phyloP scores from a whole-genome alignment of 2,797 vertebrate species.

The Characodon lateralis region DNA sequence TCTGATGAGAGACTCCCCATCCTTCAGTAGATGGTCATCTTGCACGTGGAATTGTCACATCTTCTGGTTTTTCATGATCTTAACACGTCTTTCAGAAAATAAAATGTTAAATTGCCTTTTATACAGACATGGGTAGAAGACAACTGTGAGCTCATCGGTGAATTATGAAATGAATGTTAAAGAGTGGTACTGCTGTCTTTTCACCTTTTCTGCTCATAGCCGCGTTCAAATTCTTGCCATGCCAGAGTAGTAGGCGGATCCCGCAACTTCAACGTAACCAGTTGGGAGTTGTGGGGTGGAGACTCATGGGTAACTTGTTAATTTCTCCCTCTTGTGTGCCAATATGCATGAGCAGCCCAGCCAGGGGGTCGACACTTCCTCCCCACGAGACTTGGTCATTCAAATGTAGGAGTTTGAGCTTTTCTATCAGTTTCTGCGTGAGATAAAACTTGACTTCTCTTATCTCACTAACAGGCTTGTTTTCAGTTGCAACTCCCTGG shows the following conservation, averaged over 20 bases:
- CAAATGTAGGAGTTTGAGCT: slow-evolving; percentile 74
- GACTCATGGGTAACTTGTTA: slow-evolving; percentile 85
- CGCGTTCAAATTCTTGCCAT: slow-evolving; percentile 80
- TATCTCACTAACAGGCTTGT: slow-evolving; percentile 66
- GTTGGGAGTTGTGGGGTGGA: slow-evolving; percentile 88
- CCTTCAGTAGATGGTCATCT: neutral
- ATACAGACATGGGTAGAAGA: neutral
- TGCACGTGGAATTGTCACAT: too few species aligned
- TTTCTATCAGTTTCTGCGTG: slow-evolving; percentile 48
- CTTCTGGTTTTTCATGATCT: neutral
- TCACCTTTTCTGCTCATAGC: slow-evolving; percentile 64
- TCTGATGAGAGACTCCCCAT: too few species aligned
- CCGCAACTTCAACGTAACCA: slow-evolving; percentile 85
- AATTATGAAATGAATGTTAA: slow-evolving; percentile 29
- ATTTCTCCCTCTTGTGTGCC: slow-evolving; percentile 72
- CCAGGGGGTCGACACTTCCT: slow-evolving; percentile 64
- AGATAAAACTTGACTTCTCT: slow-evolving; percentile 47
- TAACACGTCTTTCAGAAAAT: neutral
- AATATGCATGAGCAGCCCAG: slow-evolving; percentile 79
- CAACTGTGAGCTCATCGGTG: slow-evolving; percentile 1
- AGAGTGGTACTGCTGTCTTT: slow-evolving; percentile 67
- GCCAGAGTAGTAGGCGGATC: slow-evolving; percentile 82
- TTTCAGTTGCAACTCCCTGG: slow-evolving; percentile 48
- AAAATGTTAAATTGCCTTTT: neutral
- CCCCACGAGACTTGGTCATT: slow-evolving; percentile 76